phyloP scores from a whole-genome alignment of 2,888 invertebrate genomes.

The Watsonalla binaria region DNA sequence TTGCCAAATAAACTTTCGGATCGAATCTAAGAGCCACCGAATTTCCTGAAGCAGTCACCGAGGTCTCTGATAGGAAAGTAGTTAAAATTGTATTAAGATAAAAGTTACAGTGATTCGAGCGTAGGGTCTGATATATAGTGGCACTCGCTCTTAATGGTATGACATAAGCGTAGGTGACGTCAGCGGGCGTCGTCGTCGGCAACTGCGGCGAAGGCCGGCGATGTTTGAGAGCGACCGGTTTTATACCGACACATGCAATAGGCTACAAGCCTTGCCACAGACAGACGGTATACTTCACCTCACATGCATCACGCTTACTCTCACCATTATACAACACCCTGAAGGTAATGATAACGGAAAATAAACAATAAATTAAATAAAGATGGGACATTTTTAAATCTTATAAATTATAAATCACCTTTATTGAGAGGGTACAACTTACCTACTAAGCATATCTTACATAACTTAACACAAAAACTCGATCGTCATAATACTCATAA shows the following conservation, averaged over 20 bases:
- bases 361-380: constrained; percentile 3
- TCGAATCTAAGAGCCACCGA: no score
- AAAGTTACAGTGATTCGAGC: background rate
- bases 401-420: no score
- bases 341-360: constrained; percentile 1
- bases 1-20: no score
- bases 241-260: constrained; percentile 49
- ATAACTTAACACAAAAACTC: no score
- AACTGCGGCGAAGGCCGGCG: constrained; percentile 65
- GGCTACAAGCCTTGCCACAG: constrained; percentile 25
- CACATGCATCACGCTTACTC: constrained; percentile 37
- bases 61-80: background rate
- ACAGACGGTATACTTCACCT: constrained; percentile 11
- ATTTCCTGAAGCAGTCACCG: no score
- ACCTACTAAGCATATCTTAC: no score
- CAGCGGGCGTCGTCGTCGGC: constrained; percentile 65
- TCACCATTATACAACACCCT: constrained; percentile 8
- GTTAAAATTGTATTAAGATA: background rate
- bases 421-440: no score
- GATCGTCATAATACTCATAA: no score
- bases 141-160: constrained; percentile 45
- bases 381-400: no score
- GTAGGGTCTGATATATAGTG: constrained; percentile 13
- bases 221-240: constrained; percentile 58
- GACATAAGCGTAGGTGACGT: constrained; percentile 74